These are phyloP conservation scores for Melipona quadrifasciata DNA, from an alignment of 1,140 invertebrate species.

Conservation along the genomic window DNA sequence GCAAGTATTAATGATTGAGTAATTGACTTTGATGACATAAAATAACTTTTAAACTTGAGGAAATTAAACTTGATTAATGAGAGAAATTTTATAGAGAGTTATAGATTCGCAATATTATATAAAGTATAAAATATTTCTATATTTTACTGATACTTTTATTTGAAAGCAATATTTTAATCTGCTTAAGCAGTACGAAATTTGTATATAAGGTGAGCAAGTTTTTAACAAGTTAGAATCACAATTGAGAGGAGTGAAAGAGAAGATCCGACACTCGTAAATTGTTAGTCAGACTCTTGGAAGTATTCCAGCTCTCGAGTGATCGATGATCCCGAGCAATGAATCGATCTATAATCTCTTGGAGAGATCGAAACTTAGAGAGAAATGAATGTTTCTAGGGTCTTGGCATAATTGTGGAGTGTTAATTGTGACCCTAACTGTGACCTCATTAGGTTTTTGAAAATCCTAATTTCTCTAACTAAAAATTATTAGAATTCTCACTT, in stretches of 20 bases:
- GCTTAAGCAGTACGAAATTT: no score
- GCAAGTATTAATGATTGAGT: not conserved
- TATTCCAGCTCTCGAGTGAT: not conserved
- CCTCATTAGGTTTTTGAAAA: not conserved
- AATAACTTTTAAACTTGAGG: not conserved
- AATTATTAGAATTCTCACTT: not conserved
- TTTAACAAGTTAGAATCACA: no score
- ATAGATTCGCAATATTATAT: no score
- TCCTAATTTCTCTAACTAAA: not conserved
- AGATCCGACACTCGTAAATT: not conserved
- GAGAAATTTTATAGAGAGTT: not conserved
- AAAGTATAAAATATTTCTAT: no score
- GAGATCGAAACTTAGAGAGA: not conserved
- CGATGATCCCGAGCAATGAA: not conserved
- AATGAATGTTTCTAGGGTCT: no score
- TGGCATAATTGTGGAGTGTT: no score
- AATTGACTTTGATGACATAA: not conserved
- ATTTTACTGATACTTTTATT: not conserved
- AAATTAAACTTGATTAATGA: not conserved
- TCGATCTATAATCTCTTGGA: not conserved
- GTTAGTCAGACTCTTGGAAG: not conserved
- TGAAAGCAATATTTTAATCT: no score
- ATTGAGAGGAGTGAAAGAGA: no score
- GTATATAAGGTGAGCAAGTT: no score
- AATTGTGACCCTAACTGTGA: not conserved